A percentile compares a stretch with the other conserved stretches of the same genome.
Conservation (phyloP, 1,140 invertebrate species). For the Atta texana region DNA sequence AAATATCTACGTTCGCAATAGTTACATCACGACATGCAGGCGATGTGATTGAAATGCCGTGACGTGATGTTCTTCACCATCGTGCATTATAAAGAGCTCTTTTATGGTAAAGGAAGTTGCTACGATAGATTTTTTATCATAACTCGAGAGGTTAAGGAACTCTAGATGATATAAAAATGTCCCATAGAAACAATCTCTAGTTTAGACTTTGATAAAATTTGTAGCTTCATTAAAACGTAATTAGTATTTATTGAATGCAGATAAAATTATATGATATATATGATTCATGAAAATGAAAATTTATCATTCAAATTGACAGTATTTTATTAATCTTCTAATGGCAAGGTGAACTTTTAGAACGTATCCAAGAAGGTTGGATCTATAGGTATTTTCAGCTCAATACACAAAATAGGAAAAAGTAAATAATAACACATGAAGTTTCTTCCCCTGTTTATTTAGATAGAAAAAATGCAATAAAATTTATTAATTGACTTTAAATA, state of each 20-base stretch:
- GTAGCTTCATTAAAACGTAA: not conserved
- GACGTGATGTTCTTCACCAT: constrained; percentile 64
- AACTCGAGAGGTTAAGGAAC: constrained; percentile 59
- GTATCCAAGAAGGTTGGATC: too few species aligned
- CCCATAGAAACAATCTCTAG: not conserved
- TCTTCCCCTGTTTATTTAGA: too few species aligned
- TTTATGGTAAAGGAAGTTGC: constrained; percentile 66
- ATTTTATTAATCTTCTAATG: not conserved
- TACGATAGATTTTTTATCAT: constrained; percentile 65
- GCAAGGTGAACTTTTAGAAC: too few species aligned
- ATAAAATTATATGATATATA: not conserved
- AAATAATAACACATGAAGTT: too few species aligned
- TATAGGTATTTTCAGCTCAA: too few species aligned
- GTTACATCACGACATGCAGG: constrained; percentile 32
- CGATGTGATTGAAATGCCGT: constrained; percentile 70
- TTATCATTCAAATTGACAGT: not conserved
- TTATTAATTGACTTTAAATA: too few species aligned
- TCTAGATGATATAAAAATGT: not conserved
- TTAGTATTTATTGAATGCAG: not conserved
- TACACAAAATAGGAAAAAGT: too few species aligned
- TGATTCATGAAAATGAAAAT: not conserved
- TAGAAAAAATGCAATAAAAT: too few species aligned
- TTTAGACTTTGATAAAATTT: not conserved
- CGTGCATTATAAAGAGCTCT: constrained; percentile 69
- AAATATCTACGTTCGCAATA: constrained; percentile 62